These are phyloP conservation scores for Ceratotherium simum DNA, from an alignment of 2,113 vertebrate genomes.

Conservation along the genomic window DNA sequence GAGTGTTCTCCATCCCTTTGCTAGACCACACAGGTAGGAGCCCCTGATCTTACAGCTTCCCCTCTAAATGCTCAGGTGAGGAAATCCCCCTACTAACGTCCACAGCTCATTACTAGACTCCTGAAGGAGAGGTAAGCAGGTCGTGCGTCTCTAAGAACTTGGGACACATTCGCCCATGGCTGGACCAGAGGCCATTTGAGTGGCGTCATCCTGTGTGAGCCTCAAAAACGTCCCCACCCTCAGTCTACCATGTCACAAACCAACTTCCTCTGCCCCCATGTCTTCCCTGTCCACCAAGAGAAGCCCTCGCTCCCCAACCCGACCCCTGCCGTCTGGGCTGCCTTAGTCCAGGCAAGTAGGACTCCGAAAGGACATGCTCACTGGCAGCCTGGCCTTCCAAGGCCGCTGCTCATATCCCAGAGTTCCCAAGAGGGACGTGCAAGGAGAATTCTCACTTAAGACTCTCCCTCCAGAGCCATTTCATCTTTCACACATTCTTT, in stretches of 20 bases:
- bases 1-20: not conserved
- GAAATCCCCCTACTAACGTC: not conserved
- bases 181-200: not conserved
- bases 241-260: not conserved
- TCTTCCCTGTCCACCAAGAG: not conserved
- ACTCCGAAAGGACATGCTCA: not conserved
- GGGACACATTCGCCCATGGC: not conserved
- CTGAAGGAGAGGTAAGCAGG: not conserved
- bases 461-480: not conserved
- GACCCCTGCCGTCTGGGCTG: not conserved
- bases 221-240: not conserved
- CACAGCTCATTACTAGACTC: not conserved
- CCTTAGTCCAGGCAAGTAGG: not conserved
- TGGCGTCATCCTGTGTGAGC: not conserved
- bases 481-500: not conserved
- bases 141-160: not conserved
- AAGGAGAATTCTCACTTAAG: not conserved
- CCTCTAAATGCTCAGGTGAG: not conserved
- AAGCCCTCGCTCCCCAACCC: not conserved
- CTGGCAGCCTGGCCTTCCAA: conserved; percentile 26
- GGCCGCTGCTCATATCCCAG: not conserved
- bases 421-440: not conserved
- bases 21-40: not conserved
- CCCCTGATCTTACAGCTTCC: not conserved
- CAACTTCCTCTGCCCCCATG: not conserved